Evolutionary conservation across 2,888 invertebrate genomes (phyloP).

Genomic region (Apamea monoglypha): DNA sequence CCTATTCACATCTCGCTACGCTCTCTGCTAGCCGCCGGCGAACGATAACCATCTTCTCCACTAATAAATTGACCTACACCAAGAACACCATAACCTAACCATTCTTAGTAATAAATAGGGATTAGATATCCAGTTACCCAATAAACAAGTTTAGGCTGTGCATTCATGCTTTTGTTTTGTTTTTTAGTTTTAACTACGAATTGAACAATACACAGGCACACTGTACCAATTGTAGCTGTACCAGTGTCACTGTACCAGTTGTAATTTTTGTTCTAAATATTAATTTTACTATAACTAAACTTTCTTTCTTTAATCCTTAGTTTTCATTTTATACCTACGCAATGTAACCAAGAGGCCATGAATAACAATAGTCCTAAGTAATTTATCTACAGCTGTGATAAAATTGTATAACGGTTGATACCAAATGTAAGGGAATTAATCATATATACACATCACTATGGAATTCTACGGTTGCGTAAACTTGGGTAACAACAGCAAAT

Average conservation of each 20-base stretch:
- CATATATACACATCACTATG: conserved; percentile 26
- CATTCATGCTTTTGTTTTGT: conserved; percentile 17
- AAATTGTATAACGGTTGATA: conserved; percentile 40
- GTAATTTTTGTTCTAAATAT: background rate
- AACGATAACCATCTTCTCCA: conserved; percentile 66
- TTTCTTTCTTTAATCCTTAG: background rate
- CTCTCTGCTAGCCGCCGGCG: conserved; percentile 67
- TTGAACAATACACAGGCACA: background rate
- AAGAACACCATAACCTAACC: conserved; percentile 52
- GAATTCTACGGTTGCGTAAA: conserved; percentile 32
- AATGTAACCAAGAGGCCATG: conserved; percentile 25
- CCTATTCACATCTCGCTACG: conserved; percentile 82
- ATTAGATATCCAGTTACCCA: conserved; percentile 58
- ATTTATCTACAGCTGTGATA: conserved; percentile 48
- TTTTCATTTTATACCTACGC: background rate
- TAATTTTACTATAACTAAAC: background rate
- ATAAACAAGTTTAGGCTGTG: conserved; percentile 37
- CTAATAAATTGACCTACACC: conserved; percentile 63
- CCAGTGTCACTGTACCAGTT: background rate
- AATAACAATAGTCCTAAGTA: conserved; percentile 24
- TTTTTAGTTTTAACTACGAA: conserved; percentile 3
- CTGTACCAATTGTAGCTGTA: background rate
- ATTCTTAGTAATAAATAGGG: conserved; percentile 52
- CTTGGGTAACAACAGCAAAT: conserved; percentile 38
- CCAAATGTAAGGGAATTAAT: conserved; percentile 35